A percentile compares a stretch with the other conserved stretches of the same genome.
These are phyloP conservation scores for Itoplectis maculator DNA, from an alignment of 2,888 invertebrate genomes.

Conservation along the genomic window DNA sequence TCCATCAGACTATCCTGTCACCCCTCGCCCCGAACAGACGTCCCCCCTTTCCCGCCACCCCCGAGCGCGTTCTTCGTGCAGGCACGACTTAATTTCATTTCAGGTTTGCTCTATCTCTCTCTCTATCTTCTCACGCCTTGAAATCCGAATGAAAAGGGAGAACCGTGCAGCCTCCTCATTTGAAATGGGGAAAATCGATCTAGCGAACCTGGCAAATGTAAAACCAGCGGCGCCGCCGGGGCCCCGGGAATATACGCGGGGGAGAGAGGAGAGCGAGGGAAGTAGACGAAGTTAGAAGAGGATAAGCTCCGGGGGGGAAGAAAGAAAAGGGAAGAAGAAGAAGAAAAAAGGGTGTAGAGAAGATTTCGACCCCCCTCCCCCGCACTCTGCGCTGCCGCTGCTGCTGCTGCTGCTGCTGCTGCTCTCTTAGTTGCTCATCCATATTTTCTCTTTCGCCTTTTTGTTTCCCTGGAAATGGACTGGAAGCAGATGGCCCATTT, in stretches of 20 bases:
- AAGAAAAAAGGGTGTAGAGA: slow-evolving; percentile 57
- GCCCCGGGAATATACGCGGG: slow-evolving; percentile 43
- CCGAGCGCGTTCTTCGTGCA: slow-evolving; percentile 50
- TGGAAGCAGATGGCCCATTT: slow-evolving; percentile 70
- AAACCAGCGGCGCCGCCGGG: slow-evolving; percentile 61
- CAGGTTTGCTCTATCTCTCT: slow-evolving; percentile 43
- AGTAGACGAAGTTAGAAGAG: slow-evolving; percentile 50
- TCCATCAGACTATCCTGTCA: slow-evolving; percentile 3
- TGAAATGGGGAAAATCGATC: slow-evolving; percentile 60
- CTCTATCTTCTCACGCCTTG: neutral
- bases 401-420: no score
- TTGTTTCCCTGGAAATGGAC: slow-evolving; percentile 50
- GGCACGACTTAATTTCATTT: slow-evolving; percentile 69
- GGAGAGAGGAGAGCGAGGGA: no score
- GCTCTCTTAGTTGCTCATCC: slow-evolving; percentile 20
- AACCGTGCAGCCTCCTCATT: slow-evolving; percentile 38
- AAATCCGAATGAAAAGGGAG: slow-evolving; percentile 54
- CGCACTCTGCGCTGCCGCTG: no score
- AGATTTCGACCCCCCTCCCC: slow-evolving; percentile 68
- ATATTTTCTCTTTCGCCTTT: neutral
- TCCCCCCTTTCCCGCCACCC: slow-evolving; percentile 14
- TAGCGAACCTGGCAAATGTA: slow-evolving; percentile 48
- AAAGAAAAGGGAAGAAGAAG: slow-evolving; percentile 43
- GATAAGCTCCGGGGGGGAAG: slow-evolving; percentile 22
- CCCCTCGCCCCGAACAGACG: no score